phyloP scores from a whole-genome alignment of 2,113 vertebrate genomes.

The Caloenas nicobarica region DNA sequence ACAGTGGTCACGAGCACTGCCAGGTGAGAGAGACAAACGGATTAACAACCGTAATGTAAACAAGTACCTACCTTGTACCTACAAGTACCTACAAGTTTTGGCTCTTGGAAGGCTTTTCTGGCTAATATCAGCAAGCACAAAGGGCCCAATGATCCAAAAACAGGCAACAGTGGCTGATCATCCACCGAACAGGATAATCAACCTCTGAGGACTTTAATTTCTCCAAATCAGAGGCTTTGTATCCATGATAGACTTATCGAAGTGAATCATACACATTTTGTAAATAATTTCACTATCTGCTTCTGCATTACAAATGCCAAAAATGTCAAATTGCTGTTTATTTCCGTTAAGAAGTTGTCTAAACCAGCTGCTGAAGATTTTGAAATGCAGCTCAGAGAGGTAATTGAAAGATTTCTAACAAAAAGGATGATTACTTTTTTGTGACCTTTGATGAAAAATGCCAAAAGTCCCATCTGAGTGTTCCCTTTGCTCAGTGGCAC shows the following conservation, averaged over 20 bases:
- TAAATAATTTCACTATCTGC: neutral
- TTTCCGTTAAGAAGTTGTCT: neutral
- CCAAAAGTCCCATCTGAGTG: neutral
- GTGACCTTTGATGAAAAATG: neutral
- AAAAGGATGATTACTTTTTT: neutral
- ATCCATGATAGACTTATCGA: neutral
- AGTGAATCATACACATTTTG: neutral
- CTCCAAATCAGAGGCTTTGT: neutral
- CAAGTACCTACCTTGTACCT: neutral
- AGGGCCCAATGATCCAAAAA: neutral
- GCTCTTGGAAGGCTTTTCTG: neutral
- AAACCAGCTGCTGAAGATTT: neutral
- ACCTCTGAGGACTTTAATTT: neutral
- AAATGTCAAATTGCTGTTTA: neutral
- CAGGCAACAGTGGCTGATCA: neutral
- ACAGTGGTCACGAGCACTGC: slow-evolving; percentile 67
- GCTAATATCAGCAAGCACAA: neutral
- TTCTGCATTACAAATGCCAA: neutral
- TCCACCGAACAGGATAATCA: neutral
- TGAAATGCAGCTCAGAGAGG: neutral
- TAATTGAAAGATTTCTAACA: neutral
- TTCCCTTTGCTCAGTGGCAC: neutral
- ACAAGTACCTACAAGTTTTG: neutral
- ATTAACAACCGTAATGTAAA: neutral
- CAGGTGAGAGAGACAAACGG: neutral